Conservation (phyloP, 2,113 vertebrate genomes). For the Genyomyrus donnyi region DNA sequence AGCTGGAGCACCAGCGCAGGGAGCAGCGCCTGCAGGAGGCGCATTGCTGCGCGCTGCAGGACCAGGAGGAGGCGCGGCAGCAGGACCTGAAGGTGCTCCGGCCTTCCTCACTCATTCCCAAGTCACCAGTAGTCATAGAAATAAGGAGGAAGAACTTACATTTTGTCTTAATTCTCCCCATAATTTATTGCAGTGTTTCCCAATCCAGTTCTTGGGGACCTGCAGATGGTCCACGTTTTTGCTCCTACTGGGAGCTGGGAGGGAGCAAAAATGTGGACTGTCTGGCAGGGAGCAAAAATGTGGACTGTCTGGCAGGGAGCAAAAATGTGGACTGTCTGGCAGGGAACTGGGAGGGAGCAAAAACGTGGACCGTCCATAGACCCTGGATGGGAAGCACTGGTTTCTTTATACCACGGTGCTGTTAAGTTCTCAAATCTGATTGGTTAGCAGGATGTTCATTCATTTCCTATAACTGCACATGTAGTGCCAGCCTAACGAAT, state of each 20-base stretch:
- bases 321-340: too few relatives aligned
- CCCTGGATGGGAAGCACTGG: neutral
- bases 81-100: conserved; percentile 75
- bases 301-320: too few relatives aligned
- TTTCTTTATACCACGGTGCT: neutral
- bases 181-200: neutral
- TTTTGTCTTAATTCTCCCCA: neutral
- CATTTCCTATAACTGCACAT: neutral
- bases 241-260: neutral
- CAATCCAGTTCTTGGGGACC: neutral
- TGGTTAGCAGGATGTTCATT: neutral
- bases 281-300: neutral
- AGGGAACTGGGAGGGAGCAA: neutral
- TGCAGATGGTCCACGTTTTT: neutral
- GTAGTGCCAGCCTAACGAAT: neutral
- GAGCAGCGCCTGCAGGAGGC: conserved; percentile 85
- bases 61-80: conserved; percentile 81
- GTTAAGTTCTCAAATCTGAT: neutral
- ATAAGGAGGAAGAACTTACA: neutral
- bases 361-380: neutral
- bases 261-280: neutral
- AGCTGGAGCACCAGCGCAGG: conserved; percentile 84
- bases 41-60: conserved; percentile 81
- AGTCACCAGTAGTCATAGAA: neutral
- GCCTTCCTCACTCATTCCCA: neutral